Conservation (phyloP, 2,888 invertebrate genomes). For the Latrodectus hesperus region DNA sequence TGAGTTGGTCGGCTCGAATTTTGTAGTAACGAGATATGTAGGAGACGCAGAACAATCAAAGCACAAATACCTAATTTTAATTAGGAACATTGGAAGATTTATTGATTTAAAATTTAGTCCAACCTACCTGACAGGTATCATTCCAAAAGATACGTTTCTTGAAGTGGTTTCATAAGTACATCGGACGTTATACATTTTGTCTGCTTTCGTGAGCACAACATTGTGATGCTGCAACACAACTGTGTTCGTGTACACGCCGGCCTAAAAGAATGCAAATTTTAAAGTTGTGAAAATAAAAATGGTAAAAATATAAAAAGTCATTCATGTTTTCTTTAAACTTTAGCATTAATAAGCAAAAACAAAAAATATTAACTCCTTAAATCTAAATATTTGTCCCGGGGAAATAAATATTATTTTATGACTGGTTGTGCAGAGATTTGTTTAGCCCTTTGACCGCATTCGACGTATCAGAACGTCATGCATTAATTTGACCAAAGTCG, state of each 20-base stretch:
- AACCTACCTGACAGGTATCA: conserved; percentile 92
- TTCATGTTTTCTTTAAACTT: no score
- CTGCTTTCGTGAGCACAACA: conserved; percentile 96
- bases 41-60: neutral
- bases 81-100: neutral
- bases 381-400: neutral
- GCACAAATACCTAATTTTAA: conserved; percentile 73
- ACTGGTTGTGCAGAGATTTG: neutral
- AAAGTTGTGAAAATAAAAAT: neutral
- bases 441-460: no score
- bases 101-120: no score
- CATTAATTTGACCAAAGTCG: no score
- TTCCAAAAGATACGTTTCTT: conserved; percentile 96
- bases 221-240: conserved; percentile 95
- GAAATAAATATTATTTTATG: neutral
- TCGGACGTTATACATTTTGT: conserved; percentile 96
- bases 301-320: no score
- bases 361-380: neutral
- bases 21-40: no score
- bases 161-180: conserved; percentile 97
- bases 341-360: neutral
- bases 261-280: conserved; percentile 78
- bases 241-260: conserved; percentile 93
- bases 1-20: no score
- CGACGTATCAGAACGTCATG: no score